These are phyloP conservation scores for Stomatorhinus ivindoensis DNA, from an alignment of 2,113 vertebrate species.

Conservation along the genomic window DNA sequence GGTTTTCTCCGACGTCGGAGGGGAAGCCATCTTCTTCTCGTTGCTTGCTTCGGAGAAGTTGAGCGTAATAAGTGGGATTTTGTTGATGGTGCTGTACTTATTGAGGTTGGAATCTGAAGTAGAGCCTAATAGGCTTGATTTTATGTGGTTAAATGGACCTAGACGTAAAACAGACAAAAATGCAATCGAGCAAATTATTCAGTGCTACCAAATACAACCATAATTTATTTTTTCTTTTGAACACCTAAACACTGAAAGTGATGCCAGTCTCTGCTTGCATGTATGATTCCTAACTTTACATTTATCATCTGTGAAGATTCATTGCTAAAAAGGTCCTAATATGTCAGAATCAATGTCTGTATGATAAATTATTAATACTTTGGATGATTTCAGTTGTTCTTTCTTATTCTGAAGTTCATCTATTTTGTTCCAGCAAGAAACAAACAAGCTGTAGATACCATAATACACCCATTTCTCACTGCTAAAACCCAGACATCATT, in stretches of 20 bases:
- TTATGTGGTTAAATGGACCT: constrained; percentile 97
- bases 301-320: neutral
- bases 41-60: constrained; percentile 95
- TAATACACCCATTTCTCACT: neutral
- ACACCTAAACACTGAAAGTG: neutral
- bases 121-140: constrained; percentile 90
- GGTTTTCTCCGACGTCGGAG: constrained; percentile 91
- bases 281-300: neutral
- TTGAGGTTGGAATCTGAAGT: constrained; percentile 98
- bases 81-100: constrained; percentile 98
- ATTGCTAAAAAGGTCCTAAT: constrained; percentile 28
- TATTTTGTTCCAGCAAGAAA: neutral
- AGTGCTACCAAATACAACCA: neutral
- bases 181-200: neutral
- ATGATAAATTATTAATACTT: constrained; percentile 27
- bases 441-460: neutral
- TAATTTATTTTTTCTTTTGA: neutral
- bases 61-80: constrained; percentile 93
- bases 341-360: neutral
- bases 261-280: too few species aligned
- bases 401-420: neutral
- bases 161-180: constrained; percentile 25
- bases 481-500: neutral
- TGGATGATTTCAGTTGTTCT: constrained; percentile 9
- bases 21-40: constrained; percentile 87